A percentile compares a stretch with the other conserved stretches of the same genome.
These are phyloP conservation scores for Endomychus coccineus DNA, from an alignment of 2,888 invertebrate species.

Conservation along the genomic window DNA sequence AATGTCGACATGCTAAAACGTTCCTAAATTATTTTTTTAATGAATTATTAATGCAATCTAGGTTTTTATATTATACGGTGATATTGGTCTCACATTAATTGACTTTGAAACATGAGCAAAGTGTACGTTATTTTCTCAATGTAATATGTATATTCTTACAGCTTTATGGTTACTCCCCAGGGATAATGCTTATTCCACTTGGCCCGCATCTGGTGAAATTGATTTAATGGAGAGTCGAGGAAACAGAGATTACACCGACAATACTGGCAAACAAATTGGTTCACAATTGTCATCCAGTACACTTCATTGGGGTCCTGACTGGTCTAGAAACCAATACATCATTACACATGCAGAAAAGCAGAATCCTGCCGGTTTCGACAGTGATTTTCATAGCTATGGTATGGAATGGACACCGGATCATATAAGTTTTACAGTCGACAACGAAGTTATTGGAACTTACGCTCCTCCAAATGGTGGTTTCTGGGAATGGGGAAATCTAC, in stretches of 20 bases:
- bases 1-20: no score
- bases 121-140: no score
- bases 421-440: conserved; percentile 49
- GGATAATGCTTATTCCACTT: conserved; percentile 54
- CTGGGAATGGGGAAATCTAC: conserved; percentile 57
- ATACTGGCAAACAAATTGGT: conserved; percentile 50
- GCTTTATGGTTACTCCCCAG: conserved; percentile 63
- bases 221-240: conserved; percentile 60
- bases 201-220: conserved; percentile 65
- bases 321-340: conserved; percentile 47
- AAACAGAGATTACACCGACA: conserved; percentile 41
- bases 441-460: conserved; percentile 47
- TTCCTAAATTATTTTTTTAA: no score
- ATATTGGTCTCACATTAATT: no score
- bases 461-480: conserved; percentile 53
- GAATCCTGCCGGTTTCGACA: conserved; percentile 45
- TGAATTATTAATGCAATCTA: no score
- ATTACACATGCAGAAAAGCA: conserved; percentile 46
- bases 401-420: conserved; percentile 57
- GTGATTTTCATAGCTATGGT: conserved; percentile 56
- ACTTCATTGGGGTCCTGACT: conserved; percentile 60
- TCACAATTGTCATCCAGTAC: conserved; percentile 53
- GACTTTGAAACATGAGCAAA: no score
- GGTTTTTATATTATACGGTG: no score
- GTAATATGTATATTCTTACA: conserved; percentile 35